Evolutionary conservation across 2,888 invertebrate species (phyloP), one percentile per base, ranked within the genome.

Genomic region (Galerucella pusilla): DNA sequence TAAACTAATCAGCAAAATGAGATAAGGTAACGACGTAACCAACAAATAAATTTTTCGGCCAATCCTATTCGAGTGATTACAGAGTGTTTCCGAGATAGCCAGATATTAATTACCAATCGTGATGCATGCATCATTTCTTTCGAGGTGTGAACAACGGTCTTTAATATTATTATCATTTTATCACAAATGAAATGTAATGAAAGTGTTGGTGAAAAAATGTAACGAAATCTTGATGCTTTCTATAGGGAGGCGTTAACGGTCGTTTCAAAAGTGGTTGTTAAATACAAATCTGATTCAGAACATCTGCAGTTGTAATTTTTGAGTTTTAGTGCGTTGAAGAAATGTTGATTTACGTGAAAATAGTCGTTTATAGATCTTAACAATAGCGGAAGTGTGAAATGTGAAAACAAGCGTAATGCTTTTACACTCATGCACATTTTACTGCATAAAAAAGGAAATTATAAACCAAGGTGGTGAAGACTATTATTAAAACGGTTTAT

Each of bases 131-230:
- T 72, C 72, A 72, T 72, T 72, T 72, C 66, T 67, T 42, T 67
- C 72, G 72, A 72, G 72, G 72, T 72, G 72, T 57, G 72, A 72
- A 72, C 72, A 72, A 72, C 72, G 60, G 57, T 72, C 46, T 67
- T 72, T 49, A 10, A 28, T 28, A 28, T 28, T 52, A 10, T 63
- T 72, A 72, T 72, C 72, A 46, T 66, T 66, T 72, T 71, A 71
- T 71, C 71, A 20, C 45, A 65, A 46, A 65, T 65, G 64, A 65
- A 65, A 65, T 65, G 64, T 65, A 65, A 71, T 71, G 71, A 71
- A 71, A 71, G 71, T 65, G 64, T 49, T 12, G 11, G 61, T 45
- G 42, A 65, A 71, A 71, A 71, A 71, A 54, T 59, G 45, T 46
- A 71, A 57, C 65, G 46, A 46, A 65, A 65, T 65, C 64, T 65